These are phyloP conservation scores for Cephalopterus ornatus DNA, from an alignment of 2,113 vertebrate species.

Conservation along the genomic window DNA sequence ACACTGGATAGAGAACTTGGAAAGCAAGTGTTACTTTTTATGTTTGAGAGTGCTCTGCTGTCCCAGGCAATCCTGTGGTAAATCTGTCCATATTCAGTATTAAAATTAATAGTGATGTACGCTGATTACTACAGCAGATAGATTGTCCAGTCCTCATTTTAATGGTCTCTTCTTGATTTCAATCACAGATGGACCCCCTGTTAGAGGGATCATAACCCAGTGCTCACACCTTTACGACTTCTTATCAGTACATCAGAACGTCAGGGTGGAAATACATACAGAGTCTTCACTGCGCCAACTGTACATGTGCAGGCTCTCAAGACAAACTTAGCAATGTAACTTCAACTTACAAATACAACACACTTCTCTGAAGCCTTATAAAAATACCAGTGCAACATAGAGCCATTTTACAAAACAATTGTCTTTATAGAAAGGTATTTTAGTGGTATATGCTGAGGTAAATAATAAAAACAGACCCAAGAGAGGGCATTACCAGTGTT, in stretches of 20 bases:
- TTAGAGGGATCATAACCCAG: not conserved
- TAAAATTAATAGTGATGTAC: not conserved
- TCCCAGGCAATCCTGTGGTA: not conserved
- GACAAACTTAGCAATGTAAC: not conserved
- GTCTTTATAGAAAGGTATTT: slow-evolving; percentile 59
- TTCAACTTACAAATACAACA: not conserved
- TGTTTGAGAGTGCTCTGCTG: not conserved
- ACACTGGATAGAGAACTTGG: not conserved
- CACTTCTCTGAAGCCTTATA: slow-evolving; percentile 48
- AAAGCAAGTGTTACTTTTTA: not conserved
- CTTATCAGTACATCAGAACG: not conserved
- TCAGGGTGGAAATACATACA: not conserved
- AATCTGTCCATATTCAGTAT: not conserved
- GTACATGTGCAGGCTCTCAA: not conserved
- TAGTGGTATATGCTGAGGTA: slow-evolving; percentile 62
- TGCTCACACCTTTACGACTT: not conserved
- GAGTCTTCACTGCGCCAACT: not conserved
- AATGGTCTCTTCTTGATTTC: not conserved
- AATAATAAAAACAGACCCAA: slow-evolving; percentile 54
- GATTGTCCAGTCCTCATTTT: slow-evolving; percentile 11
- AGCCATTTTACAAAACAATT: slow-evolving; percentile 66
- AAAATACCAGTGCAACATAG: slow-evolving; percentile 58
- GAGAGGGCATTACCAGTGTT: slow-evolving; percentile 28
- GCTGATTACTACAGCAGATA: not conserved
- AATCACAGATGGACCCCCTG: not conserved